These are phyloP conservation scores for Netta rufina DNA, from an alignment of 2,797 vertebrate genomes.

Conservation along the genomic window DNA sequence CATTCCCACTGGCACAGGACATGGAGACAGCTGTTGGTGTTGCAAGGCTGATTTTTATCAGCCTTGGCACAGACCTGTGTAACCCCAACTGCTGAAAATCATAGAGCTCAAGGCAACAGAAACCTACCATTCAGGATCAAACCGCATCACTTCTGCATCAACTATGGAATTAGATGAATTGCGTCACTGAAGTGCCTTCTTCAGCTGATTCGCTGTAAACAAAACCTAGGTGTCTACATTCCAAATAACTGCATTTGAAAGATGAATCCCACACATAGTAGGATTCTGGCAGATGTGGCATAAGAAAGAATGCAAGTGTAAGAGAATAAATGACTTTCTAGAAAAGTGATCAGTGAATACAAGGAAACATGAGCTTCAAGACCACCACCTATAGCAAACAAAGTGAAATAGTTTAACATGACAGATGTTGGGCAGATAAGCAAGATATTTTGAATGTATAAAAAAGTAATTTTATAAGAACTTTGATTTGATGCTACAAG, in stretches of 20 bases:
- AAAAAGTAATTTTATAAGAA: neutral
- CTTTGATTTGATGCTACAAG: neutral
- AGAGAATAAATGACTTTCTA: neutral
- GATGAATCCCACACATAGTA: neutral
- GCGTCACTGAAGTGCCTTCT: fast-evolving
- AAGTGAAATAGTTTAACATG: neutral
- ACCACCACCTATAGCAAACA: neutral
- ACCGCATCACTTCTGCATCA: neutral
- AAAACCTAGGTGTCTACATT: neutral
- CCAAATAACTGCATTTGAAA: neutral
- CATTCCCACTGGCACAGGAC: neutral
- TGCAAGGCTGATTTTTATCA: neutral
- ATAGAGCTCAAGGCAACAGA: neutral
- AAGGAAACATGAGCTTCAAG: neutral
- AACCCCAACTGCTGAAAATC: neutral
- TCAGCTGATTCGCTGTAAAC: neutral
- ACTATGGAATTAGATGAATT: neutral
- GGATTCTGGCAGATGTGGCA: neutral
- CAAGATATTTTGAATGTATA: neutral
- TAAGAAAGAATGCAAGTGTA: neutral
- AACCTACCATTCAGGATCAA: neutral
- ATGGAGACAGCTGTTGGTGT: neutral
- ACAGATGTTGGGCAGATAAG: neutral
- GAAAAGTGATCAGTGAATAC: neutral
- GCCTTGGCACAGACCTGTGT: neutral